phyloP scores from a whole-genome alignment of 2,888 invertebrate species.

The Drosophila hamatofila region DNA sequence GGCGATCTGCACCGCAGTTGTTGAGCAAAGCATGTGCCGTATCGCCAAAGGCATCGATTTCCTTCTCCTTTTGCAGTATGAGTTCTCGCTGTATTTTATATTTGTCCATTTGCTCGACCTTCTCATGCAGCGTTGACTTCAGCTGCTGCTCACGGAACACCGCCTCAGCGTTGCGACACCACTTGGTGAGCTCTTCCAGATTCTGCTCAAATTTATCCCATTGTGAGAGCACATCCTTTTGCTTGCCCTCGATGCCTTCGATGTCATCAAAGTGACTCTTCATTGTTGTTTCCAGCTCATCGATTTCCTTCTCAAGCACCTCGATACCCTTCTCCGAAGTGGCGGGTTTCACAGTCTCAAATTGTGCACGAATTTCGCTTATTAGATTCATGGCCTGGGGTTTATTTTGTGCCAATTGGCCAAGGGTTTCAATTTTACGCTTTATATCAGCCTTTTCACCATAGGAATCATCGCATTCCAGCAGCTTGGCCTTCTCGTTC shows the following conservation, averaged over 20 bases:
- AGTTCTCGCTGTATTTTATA: slow-evolving; percentile 91
- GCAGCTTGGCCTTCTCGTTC: slow-evolving; percentile 91
- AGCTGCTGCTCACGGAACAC: slow-evolving; percentile 94
- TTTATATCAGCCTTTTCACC: slow-evolving; percentile 94
- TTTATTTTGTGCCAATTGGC: slow-evolving; percentile 88
- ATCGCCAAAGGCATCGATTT: slow-evolving; percentile 95
- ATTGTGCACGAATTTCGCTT: slow-evolving; percentile 89
- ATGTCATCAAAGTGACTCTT: slow-evolving; percentile 89
- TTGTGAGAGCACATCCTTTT: slow-evolving; percentile 90
- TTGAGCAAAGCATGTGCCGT: slow-evolving; percentile 94
- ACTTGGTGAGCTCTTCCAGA: slow-evolving; percentile 92
- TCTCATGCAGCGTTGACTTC: slow-evolving; percentile 92
- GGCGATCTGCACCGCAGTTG: slow-evolving; percentile 92
- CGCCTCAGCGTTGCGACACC: slow-evolving; percentile 94
- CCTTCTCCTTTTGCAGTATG: slow-evolving; percentile 92
- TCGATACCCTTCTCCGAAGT: slow-evolving; percentile 93
- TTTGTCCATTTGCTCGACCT: slow-evolving; percentile 90
- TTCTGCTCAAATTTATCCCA: slow-evolving; percentile 95
- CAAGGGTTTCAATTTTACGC: slow-evolving; percentile 89
- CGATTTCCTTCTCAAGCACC: slow-evolving; percentile 90
- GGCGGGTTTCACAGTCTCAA: slow-evolving; percentile 89
- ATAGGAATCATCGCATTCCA: slow-evolving; percentile 92
- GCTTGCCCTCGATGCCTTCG: slow-evolving; percentile 89
- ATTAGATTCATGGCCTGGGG: slow-evolving; percentile 89
- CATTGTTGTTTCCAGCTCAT: slow-evolving; percentile 89